phyloP scores from a whole-genome alignment of 2,113 vertebrate genomes.

The Trichomycterus rosablanca region DNA sequence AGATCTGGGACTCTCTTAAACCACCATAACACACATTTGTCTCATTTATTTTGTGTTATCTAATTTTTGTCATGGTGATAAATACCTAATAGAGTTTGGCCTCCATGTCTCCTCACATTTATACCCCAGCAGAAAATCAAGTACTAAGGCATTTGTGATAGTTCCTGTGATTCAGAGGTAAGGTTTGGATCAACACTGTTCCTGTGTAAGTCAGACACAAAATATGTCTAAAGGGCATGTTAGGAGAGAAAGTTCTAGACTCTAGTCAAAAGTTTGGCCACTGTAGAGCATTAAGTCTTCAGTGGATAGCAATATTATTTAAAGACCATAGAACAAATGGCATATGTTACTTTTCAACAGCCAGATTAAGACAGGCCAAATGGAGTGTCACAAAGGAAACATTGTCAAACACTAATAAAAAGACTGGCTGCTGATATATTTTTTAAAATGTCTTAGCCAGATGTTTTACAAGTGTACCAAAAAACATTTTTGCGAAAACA shows the following conservation, averaged over 20 bases:
- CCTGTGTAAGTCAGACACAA: too few relatives aligned
- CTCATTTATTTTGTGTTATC: too few relatives aligned
- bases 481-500: constrained; percentile 9
- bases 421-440: not conserved
- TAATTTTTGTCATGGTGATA: too few relatives aligned
- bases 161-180: too few relatives aligned
- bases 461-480: constrained; percentile 16
- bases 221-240: constrained; percentile 18
- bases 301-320: constrained; percentile 15
- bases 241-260: constrained; percentile 9
- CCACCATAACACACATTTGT: too few relatives aligned
- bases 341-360: constrained; percentile 28
- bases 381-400: constrained; percentile 18
- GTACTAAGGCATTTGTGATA: too few relatives aligned
- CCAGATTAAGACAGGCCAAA: constrained; percentile 12
- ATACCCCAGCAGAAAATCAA: too few relatives aligned
- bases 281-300: constrained; percentile 28
- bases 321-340: constrained; percentile 21
- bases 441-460: constrained; percentile 2
- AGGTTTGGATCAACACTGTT: too few relatives aligned
- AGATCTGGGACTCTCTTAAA: too few relatives aligned
- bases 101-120: too few relatives aligned
- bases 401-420: constrained; percentile 15
- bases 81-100: too few relatives aligned
- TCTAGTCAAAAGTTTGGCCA: constrained; percentile 4